Evolutionary conservation across 2,888 invertebrate species (phyloP).

Genomic region (Scelioninae gen. 2): DNA sequence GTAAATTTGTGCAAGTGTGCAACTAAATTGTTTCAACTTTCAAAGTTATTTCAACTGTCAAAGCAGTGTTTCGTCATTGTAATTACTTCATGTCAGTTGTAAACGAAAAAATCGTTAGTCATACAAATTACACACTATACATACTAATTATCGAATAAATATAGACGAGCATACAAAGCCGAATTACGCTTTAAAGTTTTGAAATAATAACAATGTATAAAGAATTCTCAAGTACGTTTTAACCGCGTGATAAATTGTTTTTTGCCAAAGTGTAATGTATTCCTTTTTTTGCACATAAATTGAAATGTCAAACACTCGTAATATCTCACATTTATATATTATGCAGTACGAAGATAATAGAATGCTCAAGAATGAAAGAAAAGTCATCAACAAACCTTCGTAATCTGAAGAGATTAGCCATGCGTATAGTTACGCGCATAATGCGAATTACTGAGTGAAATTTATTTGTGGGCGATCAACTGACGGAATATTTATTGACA

Average conservation of each 20-base stretch:
- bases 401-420: slow-evolving; percentile 63
- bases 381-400: slow-evolving; percentile 67
- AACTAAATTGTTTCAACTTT: too few species aligned
- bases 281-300: too few species aligned
- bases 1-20: too few species aligned
- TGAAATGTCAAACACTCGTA: slow-evolving; percentile 15
- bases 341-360: background rate
- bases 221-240: too few species aligned
- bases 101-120: slow-evolving; percentile 33
- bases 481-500: slow-evolving; percentile 70
- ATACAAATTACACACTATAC: slow-evolving; percentile 30
- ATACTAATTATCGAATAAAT: slow-evolving; percentile 34
- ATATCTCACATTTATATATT: slow-evolving; percentile 1
- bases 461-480: slow-evolving; percentile 67
- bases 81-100: slow-evolving; percentile 11
- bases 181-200: slow-evolving; percentile 1
- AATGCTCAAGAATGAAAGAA: slow-evolving; percentile 6
- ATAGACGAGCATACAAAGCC: slow-evolving; percentile 4
- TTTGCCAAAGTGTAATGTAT: too few species aligned
- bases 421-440: slow-evolving; percentile 66
- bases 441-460: slow-evolving; percentile 62
- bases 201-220: too few species aligned
- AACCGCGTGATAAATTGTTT: slow-evolving; percentile 1
- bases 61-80: slow-evolving; percentile 26
- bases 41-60: slow-evolving; percentile 19